These are phyloP conservation scores for Griposia aprilina DNA, from an alignment of 2,888 invertebrate species.

Conservation along the genomic window DNA sequence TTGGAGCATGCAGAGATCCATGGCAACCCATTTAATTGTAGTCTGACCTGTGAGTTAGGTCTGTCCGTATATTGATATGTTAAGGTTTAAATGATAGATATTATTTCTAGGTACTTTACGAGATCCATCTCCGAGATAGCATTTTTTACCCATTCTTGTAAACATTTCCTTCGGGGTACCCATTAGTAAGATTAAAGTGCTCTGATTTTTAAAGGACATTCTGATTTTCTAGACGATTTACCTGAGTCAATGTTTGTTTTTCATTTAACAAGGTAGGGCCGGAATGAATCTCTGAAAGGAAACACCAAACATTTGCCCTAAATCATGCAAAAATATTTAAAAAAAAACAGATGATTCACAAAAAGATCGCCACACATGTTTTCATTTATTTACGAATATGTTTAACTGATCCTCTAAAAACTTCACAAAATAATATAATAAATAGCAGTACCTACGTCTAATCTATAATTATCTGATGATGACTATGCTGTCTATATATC, in stretches of 20 bases:
- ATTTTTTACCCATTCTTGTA: not conserved
- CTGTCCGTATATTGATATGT: not conserved
- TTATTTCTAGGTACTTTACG: not conserved
- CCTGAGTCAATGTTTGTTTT: constrained; percentile 20
- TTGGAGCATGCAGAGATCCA: constrained; percentile 4
- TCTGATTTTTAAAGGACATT: not conserved
- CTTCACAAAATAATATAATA: not conserved
- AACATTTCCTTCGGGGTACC: not conserved
- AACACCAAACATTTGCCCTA: not conserved
- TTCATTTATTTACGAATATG: not conserved
- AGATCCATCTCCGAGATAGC: not conserved
- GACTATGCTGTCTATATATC: too few species aligned
- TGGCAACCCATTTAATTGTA: constrained; percentile 4
- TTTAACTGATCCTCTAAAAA: not conserved
- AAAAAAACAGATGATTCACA: not conserved
- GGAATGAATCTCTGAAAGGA: not conserved
- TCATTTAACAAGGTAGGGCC: constrained; percentile 7
- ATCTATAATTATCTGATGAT: not conserved
- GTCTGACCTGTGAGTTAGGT: not conserved
- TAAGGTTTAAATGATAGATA: not conserved
- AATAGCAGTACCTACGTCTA: not conserved
- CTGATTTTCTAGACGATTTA: not conserved
- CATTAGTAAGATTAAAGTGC: not conserved
- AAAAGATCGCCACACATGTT: not conserved
- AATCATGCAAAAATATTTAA: not conserved